Base-by-base conservation (phyloP, 2,888 invertebrate species). In the Bimastos eiseni region DNA sequence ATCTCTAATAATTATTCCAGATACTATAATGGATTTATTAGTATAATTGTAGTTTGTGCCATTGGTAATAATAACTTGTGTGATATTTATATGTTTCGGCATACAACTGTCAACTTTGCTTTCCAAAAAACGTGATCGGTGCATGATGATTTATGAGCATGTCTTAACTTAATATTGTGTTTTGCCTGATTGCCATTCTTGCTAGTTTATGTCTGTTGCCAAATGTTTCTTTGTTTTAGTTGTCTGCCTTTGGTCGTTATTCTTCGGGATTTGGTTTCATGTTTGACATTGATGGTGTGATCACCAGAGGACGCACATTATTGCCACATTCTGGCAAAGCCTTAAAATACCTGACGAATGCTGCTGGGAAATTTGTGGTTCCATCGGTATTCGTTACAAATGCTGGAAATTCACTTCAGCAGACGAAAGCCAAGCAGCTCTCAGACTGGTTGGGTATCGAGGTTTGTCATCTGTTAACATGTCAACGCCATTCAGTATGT, bases 211-310 rank as follows among this genome's bases (percentile, higher is more conserved):
- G 30, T n/a, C 70, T 70, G 11, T 70, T 11, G 30, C 30, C n/a
- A n/a, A 13, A 70, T n/a, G n/a, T 70, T 70, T 70, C 13, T 70
- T 70, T 70, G n/a, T 70, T 70, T 70, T 70, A 70, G 70, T 70
- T 70, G 70, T n/a, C 70, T 70, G 13, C 70, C 8, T 13, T 30
- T 70, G 70, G 70, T 70, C 13, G 70, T 70, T n/a, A 70, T 70
- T 70, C 70, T 30, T 92, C 93, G 19, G 91, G 93, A 41, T 97
- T 97, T 94, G 97, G 96, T n/a, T 95, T 97, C 88, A 94, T 97
- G 70, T 96, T 97, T 93, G 97, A 97, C 93, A 96, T 97, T 92
- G 97, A 97, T 94, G 97, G 97, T 3, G 96, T 97, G 0, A 96
- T 97, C 93, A 96, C 96, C 6, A 95, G 96, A 89, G 97, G 96